Evolutionary conservation across 2,888 invertebrate species (phyloP).

Genomic region (Parapristionchus giblindavisi): DNA sequence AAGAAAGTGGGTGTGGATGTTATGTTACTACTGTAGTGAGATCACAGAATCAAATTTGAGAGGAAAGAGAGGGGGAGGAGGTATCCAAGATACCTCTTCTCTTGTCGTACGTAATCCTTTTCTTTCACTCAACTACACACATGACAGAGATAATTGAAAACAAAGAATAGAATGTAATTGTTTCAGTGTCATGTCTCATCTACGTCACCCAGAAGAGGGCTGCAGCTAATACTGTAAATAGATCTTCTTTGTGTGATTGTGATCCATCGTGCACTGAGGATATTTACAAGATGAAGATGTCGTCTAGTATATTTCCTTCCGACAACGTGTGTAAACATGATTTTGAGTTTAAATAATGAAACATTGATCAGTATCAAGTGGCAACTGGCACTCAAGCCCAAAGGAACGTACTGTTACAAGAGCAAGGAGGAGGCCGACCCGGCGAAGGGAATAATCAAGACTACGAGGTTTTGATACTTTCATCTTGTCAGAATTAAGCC

Average conservation of each 20-base stretch:
- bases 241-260: constrained; percentile 7
- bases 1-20: too few relatives aligned
- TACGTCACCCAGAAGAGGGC: neutral
- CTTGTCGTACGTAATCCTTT: neutral
- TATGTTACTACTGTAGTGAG: too few relatives aligned
- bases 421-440: constrained; percentile 7
- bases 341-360: too few relatives aligned
- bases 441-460: constrained; percentile 10
- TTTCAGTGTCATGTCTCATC: constrained; percentile 32
- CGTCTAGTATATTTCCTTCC: constrained; percentile 21
- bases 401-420: neutral
- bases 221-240: neutral
- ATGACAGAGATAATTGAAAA: neutral
- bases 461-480: neutral
- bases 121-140: neutral
- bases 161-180: neutral
- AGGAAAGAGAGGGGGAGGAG: neutral
- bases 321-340: neutral
- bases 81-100: neutral
- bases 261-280: neutral
- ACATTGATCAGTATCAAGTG: constrained; percentile 29
- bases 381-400: constrained; percentile 25
- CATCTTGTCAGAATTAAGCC: neutral
- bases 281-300: constrained; percentile 14
- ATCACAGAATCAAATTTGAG: neutral